phyloP scores from a whole-genome alignment of 2,797 vertebrate species.

The Acipenser transmontanus region DNA sequence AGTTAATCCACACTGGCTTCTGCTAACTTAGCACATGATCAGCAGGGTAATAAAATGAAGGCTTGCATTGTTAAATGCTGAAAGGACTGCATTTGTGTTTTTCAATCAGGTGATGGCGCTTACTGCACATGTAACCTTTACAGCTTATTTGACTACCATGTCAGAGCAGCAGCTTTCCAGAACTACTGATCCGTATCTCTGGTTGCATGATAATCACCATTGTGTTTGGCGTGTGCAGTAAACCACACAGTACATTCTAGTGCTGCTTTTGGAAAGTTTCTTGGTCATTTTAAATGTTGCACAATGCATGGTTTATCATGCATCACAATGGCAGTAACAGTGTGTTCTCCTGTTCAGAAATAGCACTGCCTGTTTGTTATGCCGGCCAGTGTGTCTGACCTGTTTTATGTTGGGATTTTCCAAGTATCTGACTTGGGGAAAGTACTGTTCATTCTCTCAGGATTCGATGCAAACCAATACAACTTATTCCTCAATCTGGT shows the following conservation, averaged over 20 bases:
- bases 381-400: too few species aligned
- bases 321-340: too few species aligned
- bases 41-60: background rate
- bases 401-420: too few species aligned
- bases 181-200: background rate
- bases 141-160: too few species aligned
- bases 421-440: too few species aligned
- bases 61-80: background rate
- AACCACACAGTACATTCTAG: background rate
- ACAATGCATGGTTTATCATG: background rate
- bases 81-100: background rate
- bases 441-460: too few species aligned
- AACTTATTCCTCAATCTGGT: too few species aligned
- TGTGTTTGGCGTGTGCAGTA: background rate
- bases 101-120: slow-evolving; percentile 1
- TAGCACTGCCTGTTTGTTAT: too few species aligned
- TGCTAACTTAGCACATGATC: background rate
- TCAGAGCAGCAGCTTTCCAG: background rate
- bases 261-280: background rate
- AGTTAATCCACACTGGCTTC: slow-evolving; percentile 1
- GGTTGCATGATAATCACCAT: background rate
- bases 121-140: background rate
- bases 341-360: too few species aligned
- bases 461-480: too few species aligned
- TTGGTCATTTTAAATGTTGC: background rate